Percentiles rank a stretch among this genome's conserved stretches.
Evolutionary conservation across 2,113 vertebrate species (phyloP).

Genomic region (Sardina pilchardus): DNA sequence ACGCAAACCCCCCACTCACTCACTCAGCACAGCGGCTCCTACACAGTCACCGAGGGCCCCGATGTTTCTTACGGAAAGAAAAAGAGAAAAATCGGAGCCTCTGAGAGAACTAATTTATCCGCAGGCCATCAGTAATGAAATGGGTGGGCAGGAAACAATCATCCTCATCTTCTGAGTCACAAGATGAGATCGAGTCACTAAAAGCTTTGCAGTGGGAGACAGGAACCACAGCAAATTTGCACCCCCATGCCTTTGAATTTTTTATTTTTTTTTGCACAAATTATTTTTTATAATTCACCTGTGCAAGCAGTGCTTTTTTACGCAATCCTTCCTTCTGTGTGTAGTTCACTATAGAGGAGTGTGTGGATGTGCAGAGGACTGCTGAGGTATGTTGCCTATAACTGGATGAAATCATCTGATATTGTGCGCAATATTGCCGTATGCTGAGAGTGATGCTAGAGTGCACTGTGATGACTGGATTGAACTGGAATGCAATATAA

Average conservation of each 20-base stretch:
- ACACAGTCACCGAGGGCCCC: not conserved
- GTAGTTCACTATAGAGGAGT: not conserved
- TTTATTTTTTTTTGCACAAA: not conserved
- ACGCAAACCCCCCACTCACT: not conserved
- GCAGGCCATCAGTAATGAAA: not conserved
- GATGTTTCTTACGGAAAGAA: not conserved
- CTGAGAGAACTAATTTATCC: not conserved
- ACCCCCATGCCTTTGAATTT: not conserved
- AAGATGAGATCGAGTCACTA: not conserved
- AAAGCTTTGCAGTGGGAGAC: not conserved
- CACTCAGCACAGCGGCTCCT: not conserved
- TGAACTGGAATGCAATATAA: not conserved
- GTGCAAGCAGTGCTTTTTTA: not conserved
- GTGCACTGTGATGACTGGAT: not conserved
- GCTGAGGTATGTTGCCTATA: not conserved
- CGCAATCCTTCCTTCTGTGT: not conserved
- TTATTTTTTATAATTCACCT: not conserved
- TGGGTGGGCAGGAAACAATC: slow-evolving; percentile 15
- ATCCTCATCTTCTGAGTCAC: not conserved
- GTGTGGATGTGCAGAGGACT: too few species aligned
- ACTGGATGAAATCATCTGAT: not conserved
- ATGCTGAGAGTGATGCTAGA: not conserved
- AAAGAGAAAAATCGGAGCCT: not conserved
- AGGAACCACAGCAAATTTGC: not conserved
- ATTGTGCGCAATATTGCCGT: not conserved